Evolutionary conservation across 2,113 vertebrate genomes (phyloP).

Genomic region (Marmota flaviventris): DNA sequence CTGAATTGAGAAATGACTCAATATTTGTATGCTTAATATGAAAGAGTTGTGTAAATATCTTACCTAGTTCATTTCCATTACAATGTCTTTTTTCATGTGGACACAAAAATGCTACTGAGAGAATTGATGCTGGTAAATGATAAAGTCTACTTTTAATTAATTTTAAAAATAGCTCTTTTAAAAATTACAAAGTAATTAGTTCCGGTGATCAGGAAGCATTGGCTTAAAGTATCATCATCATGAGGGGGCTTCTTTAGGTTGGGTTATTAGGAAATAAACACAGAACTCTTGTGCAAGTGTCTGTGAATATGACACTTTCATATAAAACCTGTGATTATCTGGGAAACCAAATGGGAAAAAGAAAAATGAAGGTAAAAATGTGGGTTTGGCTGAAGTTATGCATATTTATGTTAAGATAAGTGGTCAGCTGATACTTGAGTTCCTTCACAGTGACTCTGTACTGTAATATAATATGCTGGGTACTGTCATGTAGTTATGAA

Average conservation of each 20-base stretch:
- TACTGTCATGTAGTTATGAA: not conserved
- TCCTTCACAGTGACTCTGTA: not conserved
- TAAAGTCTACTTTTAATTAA: not conserved
- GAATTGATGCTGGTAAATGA: not conserved
- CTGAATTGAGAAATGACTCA: conserved; percentile 30
- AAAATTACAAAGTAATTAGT: not conserved
- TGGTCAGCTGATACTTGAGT: not conserved
- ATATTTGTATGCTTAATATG: not conserved
- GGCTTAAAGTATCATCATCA: not conserved
- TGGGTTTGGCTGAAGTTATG: not conserved
- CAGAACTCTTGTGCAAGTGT: not conserved
- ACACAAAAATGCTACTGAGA: not conserved
- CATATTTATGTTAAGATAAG: not conserved
- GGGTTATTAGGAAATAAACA: not conserved
- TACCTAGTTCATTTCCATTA: not conserved
- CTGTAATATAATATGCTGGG: too few relatives aligned
- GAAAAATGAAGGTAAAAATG: not conserved
- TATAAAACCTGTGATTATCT: not conserved
- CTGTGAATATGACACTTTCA: not conserved
- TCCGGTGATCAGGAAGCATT: not conserved
- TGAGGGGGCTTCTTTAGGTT: not conserved
- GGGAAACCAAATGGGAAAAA: not conserved
- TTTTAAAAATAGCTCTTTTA: not conserved
- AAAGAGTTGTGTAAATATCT: not conserved
- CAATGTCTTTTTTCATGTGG: not conserved